Conservation (phyloP, 2,113 vertebrate species). For the Cervus canadensis region DNA sequence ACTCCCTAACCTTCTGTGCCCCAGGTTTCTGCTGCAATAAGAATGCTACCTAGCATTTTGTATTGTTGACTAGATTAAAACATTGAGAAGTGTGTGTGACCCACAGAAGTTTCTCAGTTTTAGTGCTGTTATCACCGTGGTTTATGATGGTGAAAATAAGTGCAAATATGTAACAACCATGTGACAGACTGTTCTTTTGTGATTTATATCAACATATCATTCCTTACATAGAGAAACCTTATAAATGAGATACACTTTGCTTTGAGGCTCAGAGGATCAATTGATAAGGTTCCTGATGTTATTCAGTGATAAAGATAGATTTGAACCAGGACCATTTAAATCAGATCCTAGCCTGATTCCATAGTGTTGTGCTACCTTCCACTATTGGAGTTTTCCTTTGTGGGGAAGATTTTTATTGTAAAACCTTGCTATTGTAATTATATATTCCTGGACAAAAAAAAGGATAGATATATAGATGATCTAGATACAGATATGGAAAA, state of each 20-base stretch:
- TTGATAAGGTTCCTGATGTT: neutral
- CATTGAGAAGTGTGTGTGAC: neutral
- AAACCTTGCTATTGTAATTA: neutral
- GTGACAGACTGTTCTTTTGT: neutral
- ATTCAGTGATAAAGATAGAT: neutral
- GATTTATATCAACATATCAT: neutral
- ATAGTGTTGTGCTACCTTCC: neutral
- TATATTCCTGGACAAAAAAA: neutral
- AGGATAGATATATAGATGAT: neutral
- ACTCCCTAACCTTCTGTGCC: neutral
- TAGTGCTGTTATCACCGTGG: neutral
- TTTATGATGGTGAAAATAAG: neutral
- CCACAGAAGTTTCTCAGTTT: neutral
- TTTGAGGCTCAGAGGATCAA: neutral
- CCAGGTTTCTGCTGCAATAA: neutral
- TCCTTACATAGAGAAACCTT: neutral
- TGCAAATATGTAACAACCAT: neutral
- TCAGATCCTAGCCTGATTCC: neutral
- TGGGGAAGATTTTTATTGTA: neutral
- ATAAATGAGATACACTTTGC: neutral
- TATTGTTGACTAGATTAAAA: neutral
- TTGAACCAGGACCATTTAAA: neutral
- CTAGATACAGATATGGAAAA: neutral
- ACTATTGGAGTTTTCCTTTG: neutral
- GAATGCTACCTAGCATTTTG: neutral